Evolutionary conservation across 2,113 vertebrate species (phyloP).

Genomic region (Chionis minor): DNA sequence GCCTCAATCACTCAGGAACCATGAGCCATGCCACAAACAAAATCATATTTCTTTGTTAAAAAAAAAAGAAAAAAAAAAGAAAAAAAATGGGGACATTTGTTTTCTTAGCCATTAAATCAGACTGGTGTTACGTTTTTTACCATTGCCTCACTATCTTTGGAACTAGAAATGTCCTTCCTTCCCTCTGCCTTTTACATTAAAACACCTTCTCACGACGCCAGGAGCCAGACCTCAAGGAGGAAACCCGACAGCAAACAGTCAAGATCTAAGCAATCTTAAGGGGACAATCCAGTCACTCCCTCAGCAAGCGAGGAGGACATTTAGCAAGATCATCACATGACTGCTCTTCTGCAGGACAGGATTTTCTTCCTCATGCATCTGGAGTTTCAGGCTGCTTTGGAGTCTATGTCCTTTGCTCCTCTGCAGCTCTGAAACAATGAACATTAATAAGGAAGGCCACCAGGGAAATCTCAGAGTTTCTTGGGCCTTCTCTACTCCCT

Average conservation of each 20-base stretch:
- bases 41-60: background rate
- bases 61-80: background rate
- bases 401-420: background rate
- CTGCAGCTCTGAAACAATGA: background rate
- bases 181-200: background rate
- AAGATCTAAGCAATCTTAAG: background rate
- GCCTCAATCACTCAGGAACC: background rate
- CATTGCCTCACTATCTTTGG: background rate
- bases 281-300: background rate
- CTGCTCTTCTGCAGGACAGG: background rate
- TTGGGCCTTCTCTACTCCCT: background rate
- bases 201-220: background rate
- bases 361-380: background rate
- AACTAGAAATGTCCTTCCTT: background rate
- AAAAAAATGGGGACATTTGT: rapidly evolving
- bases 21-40: rapidly evolving
- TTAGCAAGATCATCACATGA: background rate
- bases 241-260: background rate
- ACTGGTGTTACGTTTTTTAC: background rate
- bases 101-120: background rate
- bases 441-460: background rate
- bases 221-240: background rate
- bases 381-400: background rate
- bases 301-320: background rate
- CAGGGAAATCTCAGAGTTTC: background rate